Evolutionary conservation across 2,113 vertebrate species (phyloP).

Genomic region (Drymodes brunneopygia): DNA sequence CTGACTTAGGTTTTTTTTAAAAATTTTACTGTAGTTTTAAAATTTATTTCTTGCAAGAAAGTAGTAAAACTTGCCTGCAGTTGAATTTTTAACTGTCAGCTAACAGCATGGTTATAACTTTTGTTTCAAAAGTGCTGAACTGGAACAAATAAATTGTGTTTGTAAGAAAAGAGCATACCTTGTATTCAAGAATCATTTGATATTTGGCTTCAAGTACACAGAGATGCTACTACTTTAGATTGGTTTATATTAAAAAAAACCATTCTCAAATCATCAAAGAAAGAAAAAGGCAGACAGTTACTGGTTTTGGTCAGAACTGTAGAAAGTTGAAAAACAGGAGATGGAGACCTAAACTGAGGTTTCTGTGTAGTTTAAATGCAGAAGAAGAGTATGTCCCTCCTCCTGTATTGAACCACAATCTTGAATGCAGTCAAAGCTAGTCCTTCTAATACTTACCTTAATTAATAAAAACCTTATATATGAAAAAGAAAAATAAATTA

Average conservation of each 20-base stretch:
- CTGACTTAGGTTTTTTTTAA: fast-evolving
- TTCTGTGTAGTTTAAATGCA: neutral
- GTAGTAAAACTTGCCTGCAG: neutral
- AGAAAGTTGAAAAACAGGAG: neutral
- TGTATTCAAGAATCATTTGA: neutral
- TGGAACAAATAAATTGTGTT: neutral
- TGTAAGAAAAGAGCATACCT: neutral
- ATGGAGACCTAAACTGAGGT: neutral
- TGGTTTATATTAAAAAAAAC: neutral
- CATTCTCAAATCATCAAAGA: neutral
- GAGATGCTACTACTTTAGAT: neutral
- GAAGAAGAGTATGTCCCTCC: fast-evolving
- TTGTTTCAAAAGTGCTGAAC: neutral
- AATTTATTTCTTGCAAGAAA: neutral
- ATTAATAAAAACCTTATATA: neutral
- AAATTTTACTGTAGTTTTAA: neutral
- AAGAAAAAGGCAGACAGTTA: neutral
- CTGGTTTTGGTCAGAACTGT: neutral
- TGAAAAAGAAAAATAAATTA: neutral
- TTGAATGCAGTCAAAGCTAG: neutral
- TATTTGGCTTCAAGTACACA: neutral
- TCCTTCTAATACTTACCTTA: neutral
- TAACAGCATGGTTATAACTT: neutral
- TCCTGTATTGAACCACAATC: neutral
- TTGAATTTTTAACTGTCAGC: neutral